phyloP scores from a whole-genome alignment of 2,797 vertebrate genomes.

The Coccyzus lansbergi region DNA sequence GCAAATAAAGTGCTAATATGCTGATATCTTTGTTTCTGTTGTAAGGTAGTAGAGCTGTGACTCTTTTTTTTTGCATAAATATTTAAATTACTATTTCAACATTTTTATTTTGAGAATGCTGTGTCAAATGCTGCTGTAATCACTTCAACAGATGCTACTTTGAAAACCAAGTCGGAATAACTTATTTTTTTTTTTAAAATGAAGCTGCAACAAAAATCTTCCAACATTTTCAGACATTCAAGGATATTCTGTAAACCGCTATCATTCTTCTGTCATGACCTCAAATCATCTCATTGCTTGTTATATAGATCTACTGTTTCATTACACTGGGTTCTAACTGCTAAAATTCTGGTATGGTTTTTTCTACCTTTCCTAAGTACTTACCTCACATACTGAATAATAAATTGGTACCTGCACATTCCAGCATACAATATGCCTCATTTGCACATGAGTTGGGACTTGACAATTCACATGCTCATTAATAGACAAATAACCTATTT shows the following conservation, averaged over 20 bases:
- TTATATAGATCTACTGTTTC: not conserved
- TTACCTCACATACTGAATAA: not conserved
- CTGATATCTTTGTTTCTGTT: conserved; percentile 27
- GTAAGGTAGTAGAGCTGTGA: conserved; percentile 15
- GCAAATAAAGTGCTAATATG: not conserved
- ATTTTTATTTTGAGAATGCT: not conserved
- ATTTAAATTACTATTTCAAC: conserved; percentile 35
- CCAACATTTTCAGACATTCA: not conserved
- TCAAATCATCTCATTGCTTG: not conserved
- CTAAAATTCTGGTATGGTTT: not conserved
- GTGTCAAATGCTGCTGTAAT: not conserved
- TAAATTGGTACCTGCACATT: not conserved
- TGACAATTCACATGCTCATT: not conserved
- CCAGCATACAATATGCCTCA: not conserved
- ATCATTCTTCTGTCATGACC: not conserved
- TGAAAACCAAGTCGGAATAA: not conserved
- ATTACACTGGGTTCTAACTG: not conserved
- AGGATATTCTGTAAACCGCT: not conserved
- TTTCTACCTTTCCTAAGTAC: not conserved
- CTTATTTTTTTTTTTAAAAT: not conserved
- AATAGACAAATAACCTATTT: conserved; percentile 21
- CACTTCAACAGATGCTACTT: not conserved
- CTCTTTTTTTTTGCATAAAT: conserved; percentile 25
- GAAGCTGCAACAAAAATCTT: not conserved
- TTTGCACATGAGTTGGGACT: not conserved